Conservation (phyloP, 92 coral and sea anemone species). For the Parazoanthus swiftii region DNA sequence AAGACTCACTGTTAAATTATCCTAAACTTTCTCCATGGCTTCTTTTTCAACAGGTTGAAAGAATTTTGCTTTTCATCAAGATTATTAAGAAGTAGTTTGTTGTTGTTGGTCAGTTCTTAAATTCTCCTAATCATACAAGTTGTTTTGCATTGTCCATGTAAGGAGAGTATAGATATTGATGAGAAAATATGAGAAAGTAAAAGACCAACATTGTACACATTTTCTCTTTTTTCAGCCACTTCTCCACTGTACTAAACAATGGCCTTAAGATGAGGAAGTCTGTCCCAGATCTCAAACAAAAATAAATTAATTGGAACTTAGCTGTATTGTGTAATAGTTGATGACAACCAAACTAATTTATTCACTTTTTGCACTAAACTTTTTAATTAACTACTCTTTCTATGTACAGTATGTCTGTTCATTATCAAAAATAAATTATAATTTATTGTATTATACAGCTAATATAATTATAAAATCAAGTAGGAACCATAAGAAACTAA, state of each 20-base stretch:
- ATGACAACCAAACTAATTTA: too few relatives aligned
- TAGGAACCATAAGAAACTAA: not conserved
- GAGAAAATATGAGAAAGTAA: too few relatives aligned
- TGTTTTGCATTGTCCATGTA: not conserved
- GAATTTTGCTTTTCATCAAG: not conserved
- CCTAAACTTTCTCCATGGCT: not conserved
- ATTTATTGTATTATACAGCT: not conserved
- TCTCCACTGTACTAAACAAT: slow-evolving; percentile 83
- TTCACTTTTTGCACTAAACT: too few relatives aligned
- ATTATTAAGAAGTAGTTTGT: not conserved
- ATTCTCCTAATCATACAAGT: not conserved
- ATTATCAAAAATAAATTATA: too few relatives aligned
- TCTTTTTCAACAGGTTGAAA: too few relatives aligned
- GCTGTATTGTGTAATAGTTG: too few relatives aligned
- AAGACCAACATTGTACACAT: slow-evolving; percentile 78
- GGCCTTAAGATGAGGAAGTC: slow-evolving; percentile 83
- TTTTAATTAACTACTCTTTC: not conserved
- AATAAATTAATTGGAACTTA: not conserved
- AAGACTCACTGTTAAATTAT: not conserved
- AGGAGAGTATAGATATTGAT: not conserved
- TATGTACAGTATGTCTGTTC: too few relatives aligned
- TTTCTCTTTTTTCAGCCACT: slow-evolving; percentile 60
- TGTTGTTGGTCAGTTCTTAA: not conserved
- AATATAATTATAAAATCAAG: not conserved
- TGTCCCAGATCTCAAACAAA: slow-evolving; percentile 78